Evolutionary conservation across 2,888 invertebrate species (phyloP), one percentile per base, ranked within the genome.

Genomic region (Plebejus argus): DNA sequence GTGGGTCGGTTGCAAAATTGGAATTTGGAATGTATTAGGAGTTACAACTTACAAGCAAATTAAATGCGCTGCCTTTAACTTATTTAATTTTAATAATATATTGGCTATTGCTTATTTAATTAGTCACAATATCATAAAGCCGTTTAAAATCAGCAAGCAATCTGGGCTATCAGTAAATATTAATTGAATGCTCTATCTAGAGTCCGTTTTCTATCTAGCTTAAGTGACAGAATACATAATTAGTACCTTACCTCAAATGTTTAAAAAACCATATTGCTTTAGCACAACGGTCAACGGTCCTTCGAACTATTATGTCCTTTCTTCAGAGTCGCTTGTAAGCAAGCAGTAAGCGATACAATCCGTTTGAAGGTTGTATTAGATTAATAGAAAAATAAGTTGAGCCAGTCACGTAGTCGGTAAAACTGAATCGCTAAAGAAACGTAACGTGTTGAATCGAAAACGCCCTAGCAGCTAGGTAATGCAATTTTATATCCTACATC

Each of bases 331-430:
- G 12, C 23, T 20, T 23, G 61, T 12, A 45, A 74, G 20, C 20
- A 49, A 74, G 74, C 74, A 23, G 78, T 77, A 66, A 78, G 79
- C 79, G 77, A 81, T 79, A 80, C 82, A 80, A 81, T 81, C 82
- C 80, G 81, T 82, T 80, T 80, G 79, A 80, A 82, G 81, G 84
- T 81, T 78, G 85, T 87, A 87, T 87, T 87, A 87, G 86, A 89
- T 90, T 89, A 89, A 86, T 85, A 86, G 85, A 84, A 86, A 86
- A 87, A 86, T 88, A 85, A 85, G 88, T 90, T 90, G 87, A 83
- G 85, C 86, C 83, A 84, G 87, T 89, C 89, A 89, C 89, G 88
- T 89, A 81, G 84, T 81, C 84, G 87, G 86, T 85, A 86, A 88
- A 88, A 90, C 86, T 87, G 87, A 90, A 86, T 88, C 86, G 84